These are phyloP conservation scores for Accipiter virgatus DNA, from an alignment of 2,113 vertebrate genomes.

Conservation along the genomic window DNA sequence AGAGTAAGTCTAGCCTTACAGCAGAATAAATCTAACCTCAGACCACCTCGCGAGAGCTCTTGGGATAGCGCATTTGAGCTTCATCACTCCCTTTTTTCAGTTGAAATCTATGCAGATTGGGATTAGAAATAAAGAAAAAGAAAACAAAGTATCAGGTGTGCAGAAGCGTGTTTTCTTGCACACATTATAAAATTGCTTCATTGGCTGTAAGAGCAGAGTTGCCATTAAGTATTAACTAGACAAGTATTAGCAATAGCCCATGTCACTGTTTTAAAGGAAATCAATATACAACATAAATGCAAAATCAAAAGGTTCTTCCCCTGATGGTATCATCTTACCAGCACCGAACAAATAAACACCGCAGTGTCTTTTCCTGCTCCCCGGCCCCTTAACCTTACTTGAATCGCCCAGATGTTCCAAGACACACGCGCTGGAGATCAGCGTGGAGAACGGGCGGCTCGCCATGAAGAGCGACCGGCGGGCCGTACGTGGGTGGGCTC, in stretches of 20 bases:
- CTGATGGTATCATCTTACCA: background rate
- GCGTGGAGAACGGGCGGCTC: accelerated
- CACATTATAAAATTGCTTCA: background rate
- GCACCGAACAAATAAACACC: background rate
- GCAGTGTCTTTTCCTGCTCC: background rate
- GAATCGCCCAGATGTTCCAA: accelerated
- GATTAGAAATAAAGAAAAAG: background rate
- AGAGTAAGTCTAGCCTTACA: background rate
- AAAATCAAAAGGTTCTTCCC: slow-evolving; percentile 63
- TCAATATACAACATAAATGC: slow-evolving; percentile 37
- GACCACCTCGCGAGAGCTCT: background rate
- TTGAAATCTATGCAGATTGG: background rate
- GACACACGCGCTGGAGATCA: accelerated
- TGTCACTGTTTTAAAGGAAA: slow-evolving; percentile 47
- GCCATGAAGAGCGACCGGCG: accelerated
- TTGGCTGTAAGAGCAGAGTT: background rate
- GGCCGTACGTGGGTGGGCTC: accelerated
- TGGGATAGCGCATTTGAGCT: background rate
- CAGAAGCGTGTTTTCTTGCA: background rate
- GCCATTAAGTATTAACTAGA: slow-evolving; percentile 14
- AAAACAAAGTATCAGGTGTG: background rate
- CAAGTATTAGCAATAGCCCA: background rate
- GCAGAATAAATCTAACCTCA: background rate
- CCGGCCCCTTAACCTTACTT: background rate
- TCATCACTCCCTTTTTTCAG: background rate